These are phyloP conservation scores for Alauda arvensis DNA, from an alignment of 2,797 vertebrate genomes.

Conservation along the genomic window DNA sequence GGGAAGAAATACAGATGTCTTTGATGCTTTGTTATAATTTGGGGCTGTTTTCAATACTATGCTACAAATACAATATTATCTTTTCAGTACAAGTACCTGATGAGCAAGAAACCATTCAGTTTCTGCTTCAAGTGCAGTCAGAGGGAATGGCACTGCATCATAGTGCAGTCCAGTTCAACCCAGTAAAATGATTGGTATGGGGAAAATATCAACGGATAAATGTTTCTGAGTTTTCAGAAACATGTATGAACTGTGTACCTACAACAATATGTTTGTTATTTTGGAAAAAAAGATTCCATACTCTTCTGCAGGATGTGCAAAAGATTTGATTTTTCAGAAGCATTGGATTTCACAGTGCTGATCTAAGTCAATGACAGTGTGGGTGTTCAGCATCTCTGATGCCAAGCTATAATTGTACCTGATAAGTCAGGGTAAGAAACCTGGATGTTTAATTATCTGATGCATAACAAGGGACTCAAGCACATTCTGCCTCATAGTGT, in stretches of 20 bases:
- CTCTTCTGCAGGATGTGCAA: neutral
- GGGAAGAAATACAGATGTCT: neutral
- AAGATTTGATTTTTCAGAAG: conserved; percentile 1
- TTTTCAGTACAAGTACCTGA: neutral
- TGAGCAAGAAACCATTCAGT: neutral
- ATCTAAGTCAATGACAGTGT: conserved; percentile 4
- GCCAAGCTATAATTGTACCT: conserved; percentile 7
- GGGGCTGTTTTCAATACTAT: neutral
- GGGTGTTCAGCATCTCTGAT: neutral
- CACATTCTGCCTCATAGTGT: neutral
- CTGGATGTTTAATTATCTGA: conserved; percentile 1
- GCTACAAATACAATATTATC: neutral
- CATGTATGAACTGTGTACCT: neutral
- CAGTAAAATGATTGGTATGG: neutral
- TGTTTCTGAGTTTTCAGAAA: neutral
- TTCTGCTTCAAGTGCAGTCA: neutral
- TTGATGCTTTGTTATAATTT: conserved; percentile 2
- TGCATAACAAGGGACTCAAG: neutral
- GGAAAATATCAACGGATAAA: neutral
- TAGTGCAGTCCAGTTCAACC: neutral
- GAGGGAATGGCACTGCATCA: neutral
- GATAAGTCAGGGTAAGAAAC: conserved; percentile 5
- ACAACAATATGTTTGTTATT: neutral
- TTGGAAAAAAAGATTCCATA: neutral
- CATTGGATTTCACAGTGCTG: neutral